These are phyloP conservation scores for Steinernema scapterisci DNA, from an alignment of 2,888 invertebrate species.

Conservation along the genomic window DNA sequence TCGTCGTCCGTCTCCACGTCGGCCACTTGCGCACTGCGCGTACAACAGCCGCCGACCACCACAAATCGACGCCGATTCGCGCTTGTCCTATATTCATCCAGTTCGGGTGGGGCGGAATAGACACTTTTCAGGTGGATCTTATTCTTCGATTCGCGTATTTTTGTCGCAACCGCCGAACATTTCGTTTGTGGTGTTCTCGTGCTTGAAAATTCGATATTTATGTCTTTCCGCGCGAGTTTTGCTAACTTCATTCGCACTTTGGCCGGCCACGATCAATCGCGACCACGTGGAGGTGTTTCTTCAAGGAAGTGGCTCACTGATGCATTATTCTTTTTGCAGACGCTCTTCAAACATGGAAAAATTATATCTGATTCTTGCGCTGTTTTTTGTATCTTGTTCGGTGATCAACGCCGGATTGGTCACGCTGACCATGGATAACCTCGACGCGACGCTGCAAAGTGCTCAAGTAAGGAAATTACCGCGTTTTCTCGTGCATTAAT, in stretches of 20 bases:
- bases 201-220: no score
- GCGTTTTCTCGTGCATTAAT: not conserved
- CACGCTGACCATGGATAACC: slow-evolving; percentile 56
- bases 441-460: slow-evolving; percentile 58
- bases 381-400: slow-evolving; percentile 16
- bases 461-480: slow-evolving; percentile 48
- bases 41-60: not conserved
- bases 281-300: slow-evolving; percentile 3
- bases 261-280: no score
- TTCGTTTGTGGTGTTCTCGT: not conserved
- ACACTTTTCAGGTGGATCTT: slow-evolving; percentile 27
- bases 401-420: slow-evolving; percentile 37
- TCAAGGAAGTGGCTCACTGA: no score
- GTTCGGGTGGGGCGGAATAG: slow-evolving; percentile 19
- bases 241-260: no score
- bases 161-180: not conserved
- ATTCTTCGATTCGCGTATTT: not conserved
- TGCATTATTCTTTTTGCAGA: no score
- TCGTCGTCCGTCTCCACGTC: not conserved
- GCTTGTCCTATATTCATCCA: slow-evolving; percentile 22
- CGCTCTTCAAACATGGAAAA: slow-evolving; percentile 2
- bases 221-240: no score
- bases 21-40: slow-evolving; percentile 16
- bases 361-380: slow-evolving; percentile 26
- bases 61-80: slow-evolving; percentile 9